Conservation (phyloP, 2,113 vertebrate genomes). For the Poeciliopsis turrubarensis region DNA sequence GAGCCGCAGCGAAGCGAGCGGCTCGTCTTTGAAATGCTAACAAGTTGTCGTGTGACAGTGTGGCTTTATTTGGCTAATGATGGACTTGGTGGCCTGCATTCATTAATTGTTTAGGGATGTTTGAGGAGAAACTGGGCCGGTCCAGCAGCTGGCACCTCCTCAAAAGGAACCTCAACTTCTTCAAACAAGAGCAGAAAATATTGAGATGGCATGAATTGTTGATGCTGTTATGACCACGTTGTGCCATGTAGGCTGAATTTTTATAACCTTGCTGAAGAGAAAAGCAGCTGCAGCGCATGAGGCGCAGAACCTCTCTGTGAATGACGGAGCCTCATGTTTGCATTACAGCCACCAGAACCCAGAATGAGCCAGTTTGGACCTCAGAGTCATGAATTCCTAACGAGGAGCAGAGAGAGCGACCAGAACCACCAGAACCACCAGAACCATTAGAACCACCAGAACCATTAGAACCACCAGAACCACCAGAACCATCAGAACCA, state of each 20-base stretch:
- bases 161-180: conserved; percentile 63
- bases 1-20: conserved; percentile 42
- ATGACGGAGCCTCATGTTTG: conserved; percentile 71
- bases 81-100: conserved; percentile 76
- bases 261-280: conserved; percentile 33
- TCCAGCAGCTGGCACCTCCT: conserved; percentile 64
- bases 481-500: no score
- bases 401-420: conserved; percentile 52
- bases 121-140: conserved; percentile 68
- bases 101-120: conserved; percentile 73
- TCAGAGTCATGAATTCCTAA: conserved; percentile 82
- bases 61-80: conserved; percentile 70
- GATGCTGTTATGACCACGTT: conserved; percentile 54
- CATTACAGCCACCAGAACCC: conserved; percentile 72
- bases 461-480: no score
- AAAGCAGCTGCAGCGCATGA: conserved; percentile 18
- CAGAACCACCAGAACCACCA: no score
- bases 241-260: conserved; percentile 34
- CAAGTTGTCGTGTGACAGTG: conserved; percentile 63
- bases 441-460: no score
- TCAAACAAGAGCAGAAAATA: conserved; percentile 59
- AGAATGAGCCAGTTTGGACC: conserved; percentile 73
- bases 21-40: conserved; percentile 79
- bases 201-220: conserved; percentile 61
- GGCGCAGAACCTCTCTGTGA: conserved; percentile 19